Conservation (phyloP, 2,888 invertebrate species). For the Euphydryas editha region DNA sequence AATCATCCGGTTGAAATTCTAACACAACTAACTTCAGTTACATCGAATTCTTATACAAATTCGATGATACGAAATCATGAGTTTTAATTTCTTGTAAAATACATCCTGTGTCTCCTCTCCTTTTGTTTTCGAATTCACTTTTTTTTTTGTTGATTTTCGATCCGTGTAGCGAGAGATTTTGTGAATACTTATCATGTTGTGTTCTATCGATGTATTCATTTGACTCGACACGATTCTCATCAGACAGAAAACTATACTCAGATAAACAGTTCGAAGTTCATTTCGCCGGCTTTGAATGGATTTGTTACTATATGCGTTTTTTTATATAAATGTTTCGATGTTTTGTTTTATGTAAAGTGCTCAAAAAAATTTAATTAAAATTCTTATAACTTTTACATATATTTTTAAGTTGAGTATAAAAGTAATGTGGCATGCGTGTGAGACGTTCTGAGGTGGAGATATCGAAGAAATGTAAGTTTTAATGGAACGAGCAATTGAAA, state of each 20-base stretch:
- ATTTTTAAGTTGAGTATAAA: constrained; percentile 40
- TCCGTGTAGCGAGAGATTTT: constrained; percentile 74
- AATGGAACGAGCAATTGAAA: constrained; percentile 55
- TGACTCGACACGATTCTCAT: constrained; percentile 52
- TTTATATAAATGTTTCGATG: constrained; percentile 51
- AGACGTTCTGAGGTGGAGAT: constrained; percentile 30
- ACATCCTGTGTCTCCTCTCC: constrained; percentile 50
- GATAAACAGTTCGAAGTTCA: constrained; percentile 48
- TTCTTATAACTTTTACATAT: constrained; percentile 25
- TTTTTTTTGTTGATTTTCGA: constrained; percentile 74
- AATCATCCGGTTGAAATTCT: constrained; percentile 77
- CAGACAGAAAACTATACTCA: constrained; percentile 36
- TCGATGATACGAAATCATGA: constrained; percentile 61
- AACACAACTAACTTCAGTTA: constrained; percentile 76
- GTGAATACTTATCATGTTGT: constrained; percentile 72
- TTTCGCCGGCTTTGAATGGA: constrained; percentile 78
- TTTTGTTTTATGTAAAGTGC: constrained; percentile 45
- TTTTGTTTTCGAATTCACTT: constrained; percentile 57
- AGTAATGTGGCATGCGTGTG: constrained; percentile 66
- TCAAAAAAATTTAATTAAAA: constrained; percentile 26
- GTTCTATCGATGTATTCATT: constrained; percentile 73
- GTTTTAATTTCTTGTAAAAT: constrained; percentile 52
- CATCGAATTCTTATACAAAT: constrained; percentile 64
- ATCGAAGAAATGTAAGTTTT: constrained; percentile 42
- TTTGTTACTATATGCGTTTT: constrained; percentile 61